A percentile compares a stretch with the other conserved stretches of the same genome.
These are phyloP conservation scores for Megamerina dolium DNA, from an alignment of 2,888 invertebrate genomes.

Conservation along the genomic window DNA sequence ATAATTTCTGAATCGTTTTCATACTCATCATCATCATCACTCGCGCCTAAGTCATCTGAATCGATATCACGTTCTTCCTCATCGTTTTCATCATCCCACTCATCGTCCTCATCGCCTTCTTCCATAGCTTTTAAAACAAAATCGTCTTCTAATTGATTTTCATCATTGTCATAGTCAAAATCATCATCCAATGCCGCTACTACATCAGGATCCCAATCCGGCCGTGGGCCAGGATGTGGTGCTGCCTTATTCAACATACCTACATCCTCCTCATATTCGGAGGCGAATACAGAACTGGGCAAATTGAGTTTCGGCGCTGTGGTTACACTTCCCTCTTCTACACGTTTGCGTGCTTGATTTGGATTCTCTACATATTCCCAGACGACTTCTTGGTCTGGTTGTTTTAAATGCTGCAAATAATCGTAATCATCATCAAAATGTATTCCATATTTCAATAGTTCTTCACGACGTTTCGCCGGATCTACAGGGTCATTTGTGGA, in stretches of 20 bases:
- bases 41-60: conserved; percentile 36
- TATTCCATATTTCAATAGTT: conserved; percentile 81
- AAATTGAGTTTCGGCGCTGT: conserved; percentile 52
- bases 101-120: conserved; percentile 26
- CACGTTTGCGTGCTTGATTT: conserved; percentile 36
- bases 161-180: conserved; percentile 76
- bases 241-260: conserved; percentile 52
- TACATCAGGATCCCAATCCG: conserved; percentile 85
- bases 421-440: conserved; percentile 93
- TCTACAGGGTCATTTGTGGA: conserved; percentile 30
- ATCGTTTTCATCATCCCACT: conserved; percentile 29
- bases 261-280: conserved; percentile 78
- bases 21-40: conserved; percentile 44
- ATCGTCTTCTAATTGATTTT: conserved; percentile 85
- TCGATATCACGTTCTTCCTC: conserved; percentile 28
- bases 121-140: conserved; percentile 71
- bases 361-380: conserved; percentile 49
- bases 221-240: conserved; percentile 52
- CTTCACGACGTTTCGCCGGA: conserved; percentile 56
- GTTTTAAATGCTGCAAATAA: conserved; percentile 80
- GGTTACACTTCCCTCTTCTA: conserved; percentile 17
- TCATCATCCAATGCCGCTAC: conserved; percentile 91
- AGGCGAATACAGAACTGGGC: conserved; percentile 85
- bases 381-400: conserved; percentile 40
- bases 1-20: conserved; percentile 51